phyloP scores from a whole-genome alignment of 2,888 invertebrate genomes.

The Caenorhabditis macrosperma region DNA sequence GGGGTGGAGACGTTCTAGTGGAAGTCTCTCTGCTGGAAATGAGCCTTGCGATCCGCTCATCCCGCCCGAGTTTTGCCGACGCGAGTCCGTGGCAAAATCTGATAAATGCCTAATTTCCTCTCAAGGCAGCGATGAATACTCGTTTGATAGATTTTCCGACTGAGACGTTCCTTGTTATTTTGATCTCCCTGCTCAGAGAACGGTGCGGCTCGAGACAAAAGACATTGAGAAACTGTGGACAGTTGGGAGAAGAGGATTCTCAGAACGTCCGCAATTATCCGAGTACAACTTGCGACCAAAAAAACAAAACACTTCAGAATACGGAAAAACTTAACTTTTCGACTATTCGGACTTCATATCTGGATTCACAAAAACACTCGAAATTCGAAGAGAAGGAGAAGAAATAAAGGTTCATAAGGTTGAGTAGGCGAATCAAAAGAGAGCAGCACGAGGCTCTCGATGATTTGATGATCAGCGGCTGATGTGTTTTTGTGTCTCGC shows the following conservation, averaged over 20 bases:
- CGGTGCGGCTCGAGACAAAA: no score
- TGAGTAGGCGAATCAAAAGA: conserved; percentile 29
- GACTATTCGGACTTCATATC: neutral
- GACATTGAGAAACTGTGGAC: no score
- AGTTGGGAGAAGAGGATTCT: no score
- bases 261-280: no score
- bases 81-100: no score
- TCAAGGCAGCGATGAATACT: neutral
- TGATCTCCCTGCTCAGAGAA: no score
- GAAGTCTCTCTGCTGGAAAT: neutral
- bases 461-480: conserved; percentile 32
- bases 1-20: neutral
- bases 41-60: neutral
- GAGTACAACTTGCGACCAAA: neutral
- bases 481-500: conserved; percentile 36
- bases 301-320: neutral
- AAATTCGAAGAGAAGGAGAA: conserved; percentile 14
- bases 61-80: no score
- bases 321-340: no score
- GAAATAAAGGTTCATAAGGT: neutral
- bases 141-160: neutral
- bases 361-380: neutral
- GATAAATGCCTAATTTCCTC: conserved; percentile 4
- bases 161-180: no score
- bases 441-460: conserved; percentile 23